Conservation (phyloP, 2,888 invertebrate species). For the Agrotis segetum region DNA sequence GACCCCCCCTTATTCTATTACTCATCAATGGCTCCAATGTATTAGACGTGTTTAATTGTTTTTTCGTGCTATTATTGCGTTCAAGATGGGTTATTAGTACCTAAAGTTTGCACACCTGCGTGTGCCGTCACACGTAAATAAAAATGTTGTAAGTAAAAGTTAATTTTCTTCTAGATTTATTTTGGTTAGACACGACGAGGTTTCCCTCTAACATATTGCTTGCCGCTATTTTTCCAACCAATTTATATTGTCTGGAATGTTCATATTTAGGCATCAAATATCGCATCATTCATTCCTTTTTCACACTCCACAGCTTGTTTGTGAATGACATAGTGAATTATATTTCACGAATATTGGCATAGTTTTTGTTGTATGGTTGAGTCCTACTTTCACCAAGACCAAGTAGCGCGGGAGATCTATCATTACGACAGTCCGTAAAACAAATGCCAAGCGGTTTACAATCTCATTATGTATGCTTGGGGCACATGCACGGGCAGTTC, state of each 20-base stretch:
- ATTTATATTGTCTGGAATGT: not conserved
- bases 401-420: conserved; percentile 62
- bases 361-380: conserved; percentile 8
- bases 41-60: conserved; percentile 85
- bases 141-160: conserved; percentile 93
- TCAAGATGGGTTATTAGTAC: conserved; percentile 95
- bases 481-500: conserved; percentile 46
- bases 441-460: conserved; percentile 26
- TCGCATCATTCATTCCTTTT: not conserved
- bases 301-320: conserved; percentile 16
- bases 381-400: conserved; percentile 60
- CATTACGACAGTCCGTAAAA: conserved; percentile 54
- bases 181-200: conserved; percentile 17
- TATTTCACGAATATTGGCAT: conserved; percentile 17
- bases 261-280: not conserved
- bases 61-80: conserved; percentile 89
- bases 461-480: conserved; percentile 45
- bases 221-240: conserved; percentile 21
- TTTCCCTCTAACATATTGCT: conserved; percentile 20
- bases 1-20: conserved; percentile 71
- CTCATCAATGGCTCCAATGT: conserved; percentile 86
- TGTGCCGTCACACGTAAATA: conserved; percentile 92
- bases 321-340: not conserved
- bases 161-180: conserved; percentile 37
- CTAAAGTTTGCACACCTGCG: conserved; percentile 93